These are phyloP conservation scores for Stramonita haemastoma DNA, from an alignment of 2,888 invertebrate genomes.

Conservation along the genomic window DNA sequence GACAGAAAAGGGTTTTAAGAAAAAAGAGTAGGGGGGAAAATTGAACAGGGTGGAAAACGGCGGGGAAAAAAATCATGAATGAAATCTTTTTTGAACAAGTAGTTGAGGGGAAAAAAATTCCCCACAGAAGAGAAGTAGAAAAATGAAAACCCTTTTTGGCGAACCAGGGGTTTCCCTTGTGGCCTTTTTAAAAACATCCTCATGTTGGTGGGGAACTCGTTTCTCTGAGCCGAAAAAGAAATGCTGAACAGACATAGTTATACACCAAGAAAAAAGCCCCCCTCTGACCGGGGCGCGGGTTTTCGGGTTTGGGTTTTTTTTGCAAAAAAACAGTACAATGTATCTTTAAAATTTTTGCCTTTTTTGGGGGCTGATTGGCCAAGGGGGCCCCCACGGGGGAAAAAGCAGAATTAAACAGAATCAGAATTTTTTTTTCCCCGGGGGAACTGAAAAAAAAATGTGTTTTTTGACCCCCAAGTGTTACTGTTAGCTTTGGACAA, in stretches of 20 bases:
- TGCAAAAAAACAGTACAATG: conserved; percentile 69
- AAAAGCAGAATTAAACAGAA: background rate
- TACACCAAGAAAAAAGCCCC: conserved; percentile 48
- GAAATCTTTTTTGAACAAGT: conserved; percentile 48
- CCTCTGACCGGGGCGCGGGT: conserved; percentile 38
- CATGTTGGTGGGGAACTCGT: conserved; percentile 61
- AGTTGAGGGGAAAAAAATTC: conserved; percentile 52
- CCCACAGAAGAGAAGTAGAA: conserved; percentile 63
- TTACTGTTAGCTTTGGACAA: no score
- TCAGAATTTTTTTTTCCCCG: background rate
- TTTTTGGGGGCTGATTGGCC: conserved; percentile 64
- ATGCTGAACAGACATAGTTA: conserved; percentile 64
- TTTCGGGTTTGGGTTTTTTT: conserved; percentile 73
- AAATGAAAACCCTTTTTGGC: conserved; percentile 72
- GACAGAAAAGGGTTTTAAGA: conserved; percentile 72
- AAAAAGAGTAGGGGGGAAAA: conserved; percentile 69
- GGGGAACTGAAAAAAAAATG: background rate
- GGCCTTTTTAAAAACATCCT: conserved; percentile 67
- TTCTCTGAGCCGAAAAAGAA: conserved; percentile 60
- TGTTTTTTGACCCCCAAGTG: background rate
- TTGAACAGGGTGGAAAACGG: conserved; percentile 63
- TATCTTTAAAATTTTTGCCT: conserved; percentile 72
- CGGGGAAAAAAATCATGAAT: conserved; percentile 60
- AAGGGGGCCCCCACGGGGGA: conserved; percentile 29
- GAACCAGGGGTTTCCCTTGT: conserved; percentile 70